Evolutionary conservation across 2,888 invertebrate genomes (phyloP), one percentile per base, ranked within the genome.

Genomic region (Diogma glabrata): DNA sequence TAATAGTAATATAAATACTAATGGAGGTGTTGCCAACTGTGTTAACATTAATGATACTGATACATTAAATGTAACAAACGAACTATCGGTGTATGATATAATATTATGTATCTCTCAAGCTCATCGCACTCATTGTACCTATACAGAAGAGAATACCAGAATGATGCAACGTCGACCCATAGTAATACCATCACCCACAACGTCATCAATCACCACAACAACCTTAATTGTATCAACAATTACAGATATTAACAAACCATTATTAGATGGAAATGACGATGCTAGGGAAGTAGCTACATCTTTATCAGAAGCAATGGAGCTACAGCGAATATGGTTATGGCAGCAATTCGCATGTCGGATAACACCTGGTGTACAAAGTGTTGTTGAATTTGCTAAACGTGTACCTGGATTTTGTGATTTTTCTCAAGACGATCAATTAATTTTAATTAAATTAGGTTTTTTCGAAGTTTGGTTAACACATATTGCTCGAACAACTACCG

Each of bases 391-490:
- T 68, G 93, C 93, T 51, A 97, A 97, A 72, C 77, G 88, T 60
- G 83, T 95, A 60, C 95, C 96, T 56, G 91, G 92, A 57, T 96
- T 96, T 75, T 79, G 83, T 64, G 82, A 84, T 58, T 79, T 96
- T 60, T 81, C 85, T 51, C 95, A 96, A 71, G 95, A 95, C 66
- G 96, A 96, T 72, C 96, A 97, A 72, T 78, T 97, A 60, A 92
- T 95, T 60, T 79, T 97, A 58, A 92, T 96, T 64, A 96, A 97
- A 76, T 81, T 84, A 65, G 94, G 95, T 55, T 97, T 97, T 75
- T 93, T 94, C 69, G 96, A 96, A 72, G 83, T 94, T 56, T 96
- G 95, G 94, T 76, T 95, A 57, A 83, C 88, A 47, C 84, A 93
- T 63, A 83, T 88, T 56, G 80, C 90, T 9, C 79, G 86, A 57